Base-by-base conservation (phyloP, 2,113 vertebrate genomes). In the Leuciscus idus region DNA sequence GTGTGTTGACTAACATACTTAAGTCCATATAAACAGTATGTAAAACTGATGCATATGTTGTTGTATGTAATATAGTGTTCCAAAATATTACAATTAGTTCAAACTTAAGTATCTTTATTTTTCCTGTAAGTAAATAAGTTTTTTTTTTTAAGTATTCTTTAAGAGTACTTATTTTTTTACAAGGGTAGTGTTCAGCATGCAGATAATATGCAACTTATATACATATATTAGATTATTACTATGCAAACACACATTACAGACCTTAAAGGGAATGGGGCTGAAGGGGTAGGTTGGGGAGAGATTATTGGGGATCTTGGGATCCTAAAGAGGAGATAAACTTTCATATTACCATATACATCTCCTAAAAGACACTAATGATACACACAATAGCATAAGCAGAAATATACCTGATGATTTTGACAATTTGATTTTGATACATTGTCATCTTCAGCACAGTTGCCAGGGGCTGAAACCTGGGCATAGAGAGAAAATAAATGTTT, bases 191-290 rank as follows among this genome's bases (percentile, higher is more conserved):
- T 30, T 66, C 26, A 30, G 12, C 28, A 13, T 66, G 62, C 6
- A 64, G 13, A 66, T 66, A 30, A 66, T 8, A 36, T 36, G 30
- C 36, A 21, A 70, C 33, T 36, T 70, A 70, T 36, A 36, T 39
- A 39, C 19, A 70, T 39, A 70, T 39, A 39, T 23, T 39, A 33
- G 5, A 62, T 43, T 26, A 66, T 62, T 46, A 28, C 39, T 52
- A 57, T 36, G 50, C 6, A 61, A 9, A 85, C 36, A 83, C 43
- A 87, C 68, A 90, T 88, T 90, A 97, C 97, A 92, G 95, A 98
- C 97, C 97, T 99, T 99, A 96, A 98, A 98, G 9, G 97, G 97
- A 90, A 94, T 96, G 88, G 96, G 96, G 92, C 94, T 96, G 96
- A 97, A 97, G 91, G 96, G 96, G 94, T 97, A 97, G 96, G 95